Percentiles rank a stretch among this genome's conserved stretches.
These are phyloP conservation scores for Willowsia nigromaculata DNA, from an alignment of 2,888 invertebrate genomes.

Conservation along the genomic window DNA sequence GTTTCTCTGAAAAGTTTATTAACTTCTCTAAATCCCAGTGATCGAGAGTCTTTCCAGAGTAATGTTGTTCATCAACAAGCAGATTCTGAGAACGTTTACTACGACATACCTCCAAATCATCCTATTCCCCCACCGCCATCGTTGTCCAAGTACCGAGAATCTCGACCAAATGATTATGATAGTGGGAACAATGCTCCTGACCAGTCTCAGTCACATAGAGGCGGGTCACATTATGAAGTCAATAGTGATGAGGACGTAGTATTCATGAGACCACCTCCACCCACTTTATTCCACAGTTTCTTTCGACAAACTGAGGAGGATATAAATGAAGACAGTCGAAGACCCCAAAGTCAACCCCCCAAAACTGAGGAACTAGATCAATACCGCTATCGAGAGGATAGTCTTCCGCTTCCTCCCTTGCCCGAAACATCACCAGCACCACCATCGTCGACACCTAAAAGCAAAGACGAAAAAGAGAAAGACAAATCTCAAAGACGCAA, in stretches of 20 bases:
- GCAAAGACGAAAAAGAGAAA: background rate
- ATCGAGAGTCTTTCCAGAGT: background rate
- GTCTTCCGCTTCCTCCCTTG: background rate
- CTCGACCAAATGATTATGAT: too few relatives aligned
- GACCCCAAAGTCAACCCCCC: background rate
- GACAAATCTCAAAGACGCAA: background rate
- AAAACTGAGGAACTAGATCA: background rate
- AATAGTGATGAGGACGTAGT: background rate
- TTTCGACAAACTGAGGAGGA: background rate
- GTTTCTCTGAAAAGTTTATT: background rate
- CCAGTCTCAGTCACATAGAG: too few relatives aligned
- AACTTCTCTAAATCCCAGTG: background rate
- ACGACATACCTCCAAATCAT: constrained; percentile 44
- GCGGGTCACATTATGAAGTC: background rate
- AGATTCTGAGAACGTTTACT: background rate
- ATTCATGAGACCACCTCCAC: background rate
- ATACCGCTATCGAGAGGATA: background rate
- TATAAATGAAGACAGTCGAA: background rate
- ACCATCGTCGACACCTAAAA: background rate
- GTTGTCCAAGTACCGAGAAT: too few relatives aligned
- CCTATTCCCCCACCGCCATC: constrained; percentile 19
- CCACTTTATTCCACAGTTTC: background rate
- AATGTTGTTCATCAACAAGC: background rate
- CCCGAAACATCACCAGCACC: background rate
- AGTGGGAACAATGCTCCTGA: too few relatives aligned